Percentiles rank a stretch among this genome's conserved stretches.
Evolutionary conservation across 2,888 invertebrate genomes (phyloP).

Genomic region (Drosophila mimetica): DNA sequence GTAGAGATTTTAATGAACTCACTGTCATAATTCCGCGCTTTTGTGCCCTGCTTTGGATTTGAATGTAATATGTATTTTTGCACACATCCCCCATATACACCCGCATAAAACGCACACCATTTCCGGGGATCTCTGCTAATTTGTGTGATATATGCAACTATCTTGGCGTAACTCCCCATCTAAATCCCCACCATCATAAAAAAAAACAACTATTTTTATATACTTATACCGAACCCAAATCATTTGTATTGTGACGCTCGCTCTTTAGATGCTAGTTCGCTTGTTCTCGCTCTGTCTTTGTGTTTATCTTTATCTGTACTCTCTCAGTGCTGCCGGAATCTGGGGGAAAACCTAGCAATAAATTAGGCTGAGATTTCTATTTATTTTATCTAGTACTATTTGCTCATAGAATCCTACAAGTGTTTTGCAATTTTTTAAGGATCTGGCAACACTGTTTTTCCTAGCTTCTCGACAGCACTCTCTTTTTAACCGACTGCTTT

Average conservation of each 20-base stretch:
- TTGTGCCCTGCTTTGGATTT: constrained; percentile 3
- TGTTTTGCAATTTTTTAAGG: not conserved
- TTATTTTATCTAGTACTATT: not conserved
- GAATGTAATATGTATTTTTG: not conserved
- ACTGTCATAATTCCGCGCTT: not conserved
- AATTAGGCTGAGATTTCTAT: no score
- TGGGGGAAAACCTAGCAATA: constrained; percentile 1
- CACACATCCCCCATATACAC: not conserved
- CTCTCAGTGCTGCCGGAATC: constrained; percentile 8
- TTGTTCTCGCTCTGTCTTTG: constrained; percentile 20
- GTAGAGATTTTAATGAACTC: not conserved
- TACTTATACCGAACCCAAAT: constrained; percentile 14
- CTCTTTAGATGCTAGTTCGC: constrained; percentile 35
- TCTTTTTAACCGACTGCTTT: constrained; percentile 20
- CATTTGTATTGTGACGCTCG: constrained; percentile 11
- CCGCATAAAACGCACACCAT: not conserved
- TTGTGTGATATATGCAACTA: constrained; percentile 2
- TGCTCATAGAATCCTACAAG: not conserved
- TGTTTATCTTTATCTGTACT: constrained; percentile 18
- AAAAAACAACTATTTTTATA: not conserved
- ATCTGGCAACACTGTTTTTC: not conserved
- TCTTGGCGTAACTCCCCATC: not conserved
- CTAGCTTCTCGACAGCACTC: not conserved
- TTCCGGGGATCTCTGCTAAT: not conserved
- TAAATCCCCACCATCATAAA: not conserved